Base-by-base conservation (phyloP, 2,888 invertebrate species). In the Clunio marinus region DNA sequence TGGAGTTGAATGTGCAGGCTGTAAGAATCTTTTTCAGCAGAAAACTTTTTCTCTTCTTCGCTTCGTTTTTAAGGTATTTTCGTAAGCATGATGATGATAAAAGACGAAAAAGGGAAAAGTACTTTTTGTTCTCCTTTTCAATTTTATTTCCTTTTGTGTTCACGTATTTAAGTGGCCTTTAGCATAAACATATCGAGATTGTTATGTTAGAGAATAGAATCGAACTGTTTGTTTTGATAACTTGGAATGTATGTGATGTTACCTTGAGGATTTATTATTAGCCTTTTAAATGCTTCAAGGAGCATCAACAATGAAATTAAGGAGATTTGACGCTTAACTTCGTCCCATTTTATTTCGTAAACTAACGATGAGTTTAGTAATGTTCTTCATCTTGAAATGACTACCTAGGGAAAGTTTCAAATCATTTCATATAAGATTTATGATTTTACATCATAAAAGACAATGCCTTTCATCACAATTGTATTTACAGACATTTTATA, bases 201-300 rank as follows among this genome's bases (percentile, higher is more conserved):
- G 7, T 57, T 27, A 25, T 57, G 7, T 27, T 20, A 10, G 57
- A 27, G 57, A 57, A 27, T 15, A 22, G 25, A 27, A 57, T 24
- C 57, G n/a, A 57, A 51, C 24, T 65, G 66, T 66, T 66, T 66
- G 66, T 66, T 66, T 51, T 55, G 66, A 66, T 66, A 66, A 32
- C 28, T 66, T 27, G 20, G 35, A 55, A 55, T 32, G 27, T 28
- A 7, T 32, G 57, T 57, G 57, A 57, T 57, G 57, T 32, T 66
- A 35, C 51, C 55, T 55, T 20, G 35, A 66, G 66, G 66, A 66
- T 66, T 66, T 55, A 66, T 32, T 66, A 66, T 66, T 66, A 55
- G 66, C 66, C 66, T 32, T 55, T 66, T 66, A 45, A 63, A 66
- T 17, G 66, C 66, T 55, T 66, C 32, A 51, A 22, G 35, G 66